Evolutionary conservation across 2,888 invertebrate genomes (phyloP), one percentile per base, ranked within the genome.

Genomic region (Hydropsyche betteni): DNA sequence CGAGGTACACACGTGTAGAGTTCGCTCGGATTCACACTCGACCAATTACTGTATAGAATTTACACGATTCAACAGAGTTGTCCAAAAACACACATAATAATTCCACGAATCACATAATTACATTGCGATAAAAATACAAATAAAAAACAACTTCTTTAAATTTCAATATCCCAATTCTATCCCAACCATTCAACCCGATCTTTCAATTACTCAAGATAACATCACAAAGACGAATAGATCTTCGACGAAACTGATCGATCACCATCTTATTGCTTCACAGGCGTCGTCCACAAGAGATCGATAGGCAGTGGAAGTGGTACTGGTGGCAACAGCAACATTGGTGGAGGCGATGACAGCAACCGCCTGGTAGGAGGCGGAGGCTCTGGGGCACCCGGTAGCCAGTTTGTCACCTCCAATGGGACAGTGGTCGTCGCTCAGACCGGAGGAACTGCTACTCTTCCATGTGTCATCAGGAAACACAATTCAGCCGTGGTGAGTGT

Each of bases 391-490:
- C 38, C 72, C 5, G 64, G 72, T 4, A 79, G 75, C 51, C 77
- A 75, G 5, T 79, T 79, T 52, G 50, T 76, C 55, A 79, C 79
- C 8, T 68, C 74, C 5, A 79, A 79, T 16, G 77, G 79, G 5
- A 86, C 84, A 64, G 84, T 86, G 75, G 83, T 87, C 71, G 82
- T 85, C 68, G 86, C 88, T 53, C 87, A 88, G 81, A 85, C 84
- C 77, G 86, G 86, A 76, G 85, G 86, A 75, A 86, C 85, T 74
- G 87, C 87, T 50, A 83, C 84, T 76, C 82, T 88, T 69, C 88
- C 87, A 1, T 88, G 88, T 81, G 85, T 85, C 81, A 84, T 86
- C 77, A 82, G 83, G 69, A 86, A 86, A 80, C 83, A 84, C 38
- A 84, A 83, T 50, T 84, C 84, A 69, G 85, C 84, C 70, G 86